phyloP scores from a whole-genome alignment of 2,888 invertebrate genomes.

The Heliconius hortense region DNA sequence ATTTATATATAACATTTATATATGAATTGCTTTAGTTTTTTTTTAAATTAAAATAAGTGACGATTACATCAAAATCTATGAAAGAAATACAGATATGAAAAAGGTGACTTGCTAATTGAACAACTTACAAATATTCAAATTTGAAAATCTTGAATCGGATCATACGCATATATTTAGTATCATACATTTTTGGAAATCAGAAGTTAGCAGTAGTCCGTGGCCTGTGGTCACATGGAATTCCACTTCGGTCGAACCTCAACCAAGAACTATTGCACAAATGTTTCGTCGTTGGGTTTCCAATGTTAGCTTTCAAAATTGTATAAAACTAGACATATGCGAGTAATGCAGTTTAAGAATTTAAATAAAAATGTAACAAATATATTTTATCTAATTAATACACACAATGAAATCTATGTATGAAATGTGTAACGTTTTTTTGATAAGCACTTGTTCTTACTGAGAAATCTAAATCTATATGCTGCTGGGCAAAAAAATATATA shows the following conservation, averaged over 20 bases:
- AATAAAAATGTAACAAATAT: not conserved
- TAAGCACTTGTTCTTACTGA: constrained; percentile 1
- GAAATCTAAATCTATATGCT: not conserved
- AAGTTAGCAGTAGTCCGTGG: too few relatives aligned
- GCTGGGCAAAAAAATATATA: not conserved
- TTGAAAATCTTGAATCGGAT: not conserved
- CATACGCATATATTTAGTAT: not conserved
- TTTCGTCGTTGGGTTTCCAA: too few relatives aligned
- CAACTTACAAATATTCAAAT: not conserved
- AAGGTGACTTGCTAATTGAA: not conserved
- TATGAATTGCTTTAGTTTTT: not conserved
- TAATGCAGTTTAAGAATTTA: not conserved
- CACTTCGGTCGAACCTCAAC: too few relatives aligned
- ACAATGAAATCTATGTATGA: not conserved
- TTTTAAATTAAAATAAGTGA: not conserved
- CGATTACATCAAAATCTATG: not conserved
- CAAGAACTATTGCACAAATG: too few relatives aligned
- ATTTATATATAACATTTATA: not conserved
- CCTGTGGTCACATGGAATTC: too few relatives aligned
- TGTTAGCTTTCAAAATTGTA: too few relatives aligned
- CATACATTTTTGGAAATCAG: too few relatives aligned
- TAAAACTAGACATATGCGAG: too few relatives aligned
- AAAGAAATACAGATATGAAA: not conserved
- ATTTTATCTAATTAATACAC: not conserved
- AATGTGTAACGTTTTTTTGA: not conserved